Percentiles rank a stretch among this genome's conserved stretches.
These are phyloP conservation scores for Platygyra sinensis DNA, from an alignment of 64 coral and sea anemone species.

Conservation along the genomic window DNA sequence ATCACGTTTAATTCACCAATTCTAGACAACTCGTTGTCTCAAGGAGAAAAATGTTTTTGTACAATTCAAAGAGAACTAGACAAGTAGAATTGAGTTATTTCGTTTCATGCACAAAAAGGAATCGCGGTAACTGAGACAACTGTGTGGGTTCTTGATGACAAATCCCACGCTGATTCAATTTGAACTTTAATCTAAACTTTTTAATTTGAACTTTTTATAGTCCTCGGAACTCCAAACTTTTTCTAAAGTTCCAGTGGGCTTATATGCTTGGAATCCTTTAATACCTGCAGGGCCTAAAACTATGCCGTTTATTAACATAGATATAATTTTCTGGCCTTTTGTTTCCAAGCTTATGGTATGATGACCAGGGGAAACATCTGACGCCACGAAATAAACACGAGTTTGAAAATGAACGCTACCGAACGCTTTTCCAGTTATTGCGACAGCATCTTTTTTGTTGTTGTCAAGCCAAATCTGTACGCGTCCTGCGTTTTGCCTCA, in stretches of 20 bases:
- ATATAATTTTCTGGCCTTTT: neutral
- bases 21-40: no score
- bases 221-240: conserved; percentile 15
- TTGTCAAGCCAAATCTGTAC: conserved; percentile 39
- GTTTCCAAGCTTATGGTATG: conserved; percentile 24
- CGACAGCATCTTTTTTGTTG: neutral
- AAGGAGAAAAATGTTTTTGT: no score
- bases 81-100: no score
- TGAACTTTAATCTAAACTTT: no score
- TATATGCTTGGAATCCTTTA: conserved; percentile 7
- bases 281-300: conserved; percentile 9
- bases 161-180: no score
- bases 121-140: no score
- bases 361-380: neutral
- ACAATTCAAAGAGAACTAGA: no score
- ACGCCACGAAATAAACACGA: neutral
- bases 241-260: conserved; percentile 7
- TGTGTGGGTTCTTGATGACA: no score
- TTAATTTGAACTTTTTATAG: conserved; percentile 22
- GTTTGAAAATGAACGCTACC: conserved; percentile 10
- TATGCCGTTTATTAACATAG: neutral
- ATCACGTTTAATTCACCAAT: no score
- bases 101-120: no score
- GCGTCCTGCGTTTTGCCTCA: neutral
- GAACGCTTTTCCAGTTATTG: neutral